Base-by-base conservation (phyloP, 1,140 invertebrate genomes). In the Aphelinus certus region DNA sequence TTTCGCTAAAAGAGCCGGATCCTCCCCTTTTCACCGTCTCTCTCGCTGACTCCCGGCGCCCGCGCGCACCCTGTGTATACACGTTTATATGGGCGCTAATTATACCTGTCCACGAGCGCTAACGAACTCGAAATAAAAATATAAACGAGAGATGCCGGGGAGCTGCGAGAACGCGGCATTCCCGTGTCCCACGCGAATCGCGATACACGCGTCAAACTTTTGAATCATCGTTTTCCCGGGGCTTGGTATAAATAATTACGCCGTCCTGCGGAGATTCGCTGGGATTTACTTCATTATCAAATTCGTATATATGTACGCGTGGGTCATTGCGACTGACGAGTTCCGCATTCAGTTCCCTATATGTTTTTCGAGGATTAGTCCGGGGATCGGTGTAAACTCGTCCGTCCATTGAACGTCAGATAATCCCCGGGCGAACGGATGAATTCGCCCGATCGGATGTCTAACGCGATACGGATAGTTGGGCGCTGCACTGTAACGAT, bases 101-200 rank as follows among this genome's bases (percentile, higher is more conserved):
- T 71, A 71, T 63, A 49, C 49, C 42, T n/a, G 58, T 42, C 55
- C 48, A 26, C 68, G 3, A 10, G 55, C 56, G 67, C 10, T 69
- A 69, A 69, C 67, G 56, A 69, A 60, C 67, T 60, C 56, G 2
- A 9, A 42, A 45, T 42, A 61, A 61, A 70, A 70, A 61, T 45
- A 43, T 45, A 10, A 42, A 45, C 57, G 48, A 51, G n/a, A 53
- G 4, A 9, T 9, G 51, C 51, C 51, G 26, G 26, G 26, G 26
- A 26, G 26, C 26, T 26, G 26, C 3, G 9, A 1, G 53, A 10
- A 7, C n/a, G 3, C 46, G 42, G 7, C 43, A 56, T 55, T 47
- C 53, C 10, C 48, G 26, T 60, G 26, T 60, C 45, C 4, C 26
- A 26, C 26, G 3, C 7, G 9, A 10, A 48, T 63, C 46, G 46